These are phyloP conservation scores for Hycleus phaleratus DNA, from an alignment of 1,140 invertebrate genomes.

Conservation along the genomic window DNA sequence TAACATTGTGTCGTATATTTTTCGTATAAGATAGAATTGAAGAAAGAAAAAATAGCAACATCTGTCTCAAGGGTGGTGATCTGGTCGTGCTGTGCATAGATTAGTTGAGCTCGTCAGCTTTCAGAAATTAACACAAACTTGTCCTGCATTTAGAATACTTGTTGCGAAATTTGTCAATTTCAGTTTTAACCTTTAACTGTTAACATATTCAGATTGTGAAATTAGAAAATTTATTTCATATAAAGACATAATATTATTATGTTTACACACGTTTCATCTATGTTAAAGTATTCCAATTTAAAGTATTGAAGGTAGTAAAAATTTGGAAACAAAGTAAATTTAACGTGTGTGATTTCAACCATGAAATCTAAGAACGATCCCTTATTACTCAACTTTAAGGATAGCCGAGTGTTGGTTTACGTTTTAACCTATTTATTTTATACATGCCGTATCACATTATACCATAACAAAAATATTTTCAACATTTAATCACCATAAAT, in stretches of 20 bases:
- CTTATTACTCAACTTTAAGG: conserved; percentile 16
- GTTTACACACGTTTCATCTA: too few species aligned
- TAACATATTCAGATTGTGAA: too few species aligned
- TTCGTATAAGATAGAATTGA: conserved; percentile 11
- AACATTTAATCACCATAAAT: conserved; percentile 7
- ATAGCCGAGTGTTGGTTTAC: conserved; percentile 13
- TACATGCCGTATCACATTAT: conserved; percentile 8
- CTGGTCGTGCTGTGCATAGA: conserved; percentile 22
- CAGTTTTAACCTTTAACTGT: neutral
- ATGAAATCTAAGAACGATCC: conserved; percentile 14
- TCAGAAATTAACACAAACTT: conserved; percentile 29
- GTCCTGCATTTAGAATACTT: conserved; percentile 29
- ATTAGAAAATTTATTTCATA: too few species aligned
- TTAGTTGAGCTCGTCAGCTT: conserved; percentile 22
- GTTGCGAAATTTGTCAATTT: conserved; percentile 14
- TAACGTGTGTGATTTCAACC: conserved; percentile 15
- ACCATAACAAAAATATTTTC: neutral
- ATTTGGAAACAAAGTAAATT: conserved; percentile 17
- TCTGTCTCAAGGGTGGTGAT: conserved; percentile 16
- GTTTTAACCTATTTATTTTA: conserved; percentile 8
- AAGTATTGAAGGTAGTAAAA: conserved; percentile 14
- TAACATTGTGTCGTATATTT: conserved; percentile 16
- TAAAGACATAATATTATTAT: too few species aligned
- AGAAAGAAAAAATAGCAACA: too few species aligned
- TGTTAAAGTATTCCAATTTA: neutral